These are phyloP conservation scores for Malacoraja senta DNA, from an alignment of 2,797 vertebrate species.

Conservation along the genomic window DNA sequence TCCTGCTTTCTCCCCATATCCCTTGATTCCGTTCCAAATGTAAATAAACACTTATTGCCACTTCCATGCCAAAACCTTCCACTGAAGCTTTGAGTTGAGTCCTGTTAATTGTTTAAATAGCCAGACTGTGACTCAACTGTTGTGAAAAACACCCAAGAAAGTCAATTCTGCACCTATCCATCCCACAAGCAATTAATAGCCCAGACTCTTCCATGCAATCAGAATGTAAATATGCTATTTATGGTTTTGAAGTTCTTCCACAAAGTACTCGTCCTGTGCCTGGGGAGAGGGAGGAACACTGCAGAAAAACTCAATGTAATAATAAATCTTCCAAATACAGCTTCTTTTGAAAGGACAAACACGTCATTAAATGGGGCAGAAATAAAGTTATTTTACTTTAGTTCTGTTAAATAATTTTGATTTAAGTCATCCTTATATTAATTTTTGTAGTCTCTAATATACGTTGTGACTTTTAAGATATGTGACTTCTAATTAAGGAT, in stretches of 20 bases:
- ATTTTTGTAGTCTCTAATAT: neutral
- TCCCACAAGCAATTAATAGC: neutral
- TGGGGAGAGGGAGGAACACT: neutral
- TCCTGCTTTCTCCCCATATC: too few species aligned
- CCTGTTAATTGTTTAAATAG: neutral
- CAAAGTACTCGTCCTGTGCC: neutral
- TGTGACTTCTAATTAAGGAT: neutral
- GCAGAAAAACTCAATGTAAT: neutral
- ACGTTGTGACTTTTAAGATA: neutral
- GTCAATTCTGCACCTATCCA: neutral
- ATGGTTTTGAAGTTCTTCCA: neutral
- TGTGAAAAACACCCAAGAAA: neutral
- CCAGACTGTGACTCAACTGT: neutral
- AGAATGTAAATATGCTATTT: neutral
- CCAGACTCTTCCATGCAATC: neutral
- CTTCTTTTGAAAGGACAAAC: neutral
- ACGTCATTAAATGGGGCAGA: neutral
- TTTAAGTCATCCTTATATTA: neutral
- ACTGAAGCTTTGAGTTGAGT: neutral
- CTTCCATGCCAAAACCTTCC: neutral
- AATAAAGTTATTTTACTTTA: slow-evolving; percentile 15
- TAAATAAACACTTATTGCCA: neutral
- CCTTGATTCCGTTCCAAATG: neutral
- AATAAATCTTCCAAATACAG: neutral
- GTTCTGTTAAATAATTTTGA: neutral